Evolutionary conservation across 2,888 invertebrate genomes (phyloP).

Genomic region (Drosophila acutilabella): DNA sequence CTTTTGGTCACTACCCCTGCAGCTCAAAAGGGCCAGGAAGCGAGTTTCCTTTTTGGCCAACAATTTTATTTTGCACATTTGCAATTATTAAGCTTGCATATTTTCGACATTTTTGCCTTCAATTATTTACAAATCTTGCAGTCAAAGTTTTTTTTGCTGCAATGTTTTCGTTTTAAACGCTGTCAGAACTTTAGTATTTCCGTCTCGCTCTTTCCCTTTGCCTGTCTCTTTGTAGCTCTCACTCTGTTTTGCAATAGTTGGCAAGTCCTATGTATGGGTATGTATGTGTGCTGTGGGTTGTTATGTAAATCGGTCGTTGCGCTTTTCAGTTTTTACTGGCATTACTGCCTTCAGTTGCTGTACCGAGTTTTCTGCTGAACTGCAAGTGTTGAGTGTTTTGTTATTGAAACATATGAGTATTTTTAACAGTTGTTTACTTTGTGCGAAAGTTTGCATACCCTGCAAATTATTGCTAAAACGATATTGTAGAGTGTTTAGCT

Average conservation of each 20-base stretch:
- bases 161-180: conserved; percentile 48
- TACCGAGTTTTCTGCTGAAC: conserved; percentile 11
- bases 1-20: background rate
- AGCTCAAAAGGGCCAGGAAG: background rate
- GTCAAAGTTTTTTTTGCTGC: conserved; percentile 38
- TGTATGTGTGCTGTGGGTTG: conserved; percentile 28
- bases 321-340: conserved; percentile 54
- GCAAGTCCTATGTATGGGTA: conserved; percentile 19
- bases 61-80: conserved; percentile 41
- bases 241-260: conserved; percentile 36
- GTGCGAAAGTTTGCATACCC: conserved; percentile 34
- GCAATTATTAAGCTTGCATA: conserved; percentile 57
- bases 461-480: background rate
- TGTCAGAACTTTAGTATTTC: conserved; percentile 39
- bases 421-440: conserved; percentile 57
- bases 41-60: background rate
- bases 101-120: conserved; percentile 50
- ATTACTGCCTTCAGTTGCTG: background rate
- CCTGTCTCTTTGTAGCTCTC: background rate
- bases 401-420: conserved; percentile 77
- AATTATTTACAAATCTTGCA: conserved; percentile 71
- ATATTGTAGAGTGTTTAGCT: no score
- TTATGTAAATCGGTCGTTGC: conserved; percentile 77
- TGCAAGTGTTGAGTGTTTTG: conserved; percentile 77
- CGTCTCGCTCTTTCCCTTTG: background rate